These are phyloP conservation scores for Scolopax bukidnonensis DNA, from an alignment of 2,797 vertebrate species.

Conservation along the genomic window DNA sequence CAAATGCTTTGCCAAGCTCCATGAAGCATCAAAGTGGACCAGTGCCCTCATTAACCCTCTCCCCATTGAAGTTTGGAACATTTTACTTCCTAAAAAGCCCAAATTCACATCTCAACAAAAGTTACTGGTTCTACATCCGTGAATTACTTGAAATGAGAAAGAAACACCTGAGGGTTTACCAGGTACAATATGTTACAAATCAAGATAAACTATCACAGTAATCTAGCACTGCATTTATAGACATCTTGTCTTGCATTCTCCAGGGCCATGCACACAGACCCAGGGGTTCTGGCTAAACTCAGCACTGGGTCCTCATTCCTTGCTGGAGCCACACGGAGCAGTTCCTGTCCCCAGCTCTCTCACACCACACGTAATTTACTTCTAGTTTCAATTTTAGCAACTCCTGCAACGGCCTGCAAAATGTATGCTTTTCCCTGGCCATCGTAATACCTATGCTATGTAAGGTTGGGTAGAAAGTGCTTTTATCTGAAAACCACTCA, in stretches of 20 bases:
- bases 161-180: neutral
- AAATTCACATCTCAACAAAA: neutral
- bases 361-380: neutral
- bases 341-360: neutral
- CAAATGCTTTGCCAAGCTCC: neutral
- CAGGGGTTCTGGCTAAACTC: neutral
- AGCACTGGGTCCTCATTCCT: neutral
- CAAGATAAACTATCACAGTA: neutral
- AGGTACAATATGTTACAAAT: rapidly evolving
- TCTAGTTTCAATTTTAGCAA: neutral
- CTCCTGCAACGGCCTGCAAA: neutral
- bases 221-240: neutral
- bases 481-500: slow-evolving; percentile 3
- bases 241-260: neutral
- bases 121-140: neutral
- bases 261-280: rapidly evolving
- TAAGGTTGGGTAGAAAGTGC: neutral
- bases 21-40: neutral
- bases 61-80: neutral
- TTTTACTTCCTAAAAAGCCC: neutral
- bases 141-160: neutral
- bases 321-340: neutral
- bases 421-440: neutral
- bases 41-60: neutral
- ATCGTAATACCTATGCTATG: neutral